Base-by-base conservation (phyloP, 2,888 invertebrate genomes). In the Cinara cedri region DNA sequence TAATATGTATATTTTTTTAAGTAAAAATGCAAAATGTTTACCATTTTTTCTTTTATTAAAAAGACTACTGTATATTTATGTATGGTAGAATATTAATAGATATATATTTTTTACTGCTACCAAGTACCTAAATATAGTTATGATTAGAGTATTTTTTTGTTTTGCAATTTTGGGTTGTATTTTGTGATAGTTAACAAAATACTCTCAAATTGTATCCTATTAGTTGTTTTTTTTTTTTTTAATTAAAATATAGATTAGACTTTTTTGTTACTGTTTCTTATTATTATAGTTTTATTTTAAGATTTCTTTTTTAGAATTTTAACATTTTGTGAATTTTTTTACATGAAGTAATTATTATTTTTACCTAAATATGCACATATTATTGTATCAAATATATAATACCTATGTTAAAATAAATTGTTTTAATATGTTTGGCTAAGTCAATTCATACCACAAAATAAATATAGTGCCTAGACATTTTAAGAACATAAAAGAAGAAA, bases 261-360 rank as follows among this genome's bases (percentile, higher is more conserved):
- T 62, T 78, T 70, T 70, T 70, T 78, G 70, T 78, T 78, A 70
- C 70, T 78, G 78, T 78, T 78, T 76, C 54, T 74, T 75, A 54
- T 66, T 66, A 65, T 65, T 76, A 57, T 76, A 76, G 62, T 78
- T 78, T 60, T 68, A 68, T 49, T 70, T 60, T 78, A 78, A 49
- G 51, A n/a, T 49, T 42, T 54, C 21, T n/a, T 49, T 62, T 60
- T 57, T 68, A 60, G 21, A 49, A 57, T 60, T 60, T 78, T 51
- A 21, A 49, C 24, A 21, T 70, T 70, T 26, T 68, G 60, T 68
- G 68, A 78, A 78, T 78, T 46, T 76, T 55, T 74, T 60, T 46
- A 49, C 70, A 42, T 11, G 42, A n/a, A 49, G 10, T 66, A 26
- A 78, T 78, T 42, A 34, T 78, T 68, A 57, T 76, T 57, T 78